These are phyloP conservation scores for Pardosa pseudoannulata DNA, from an alignment of 2,888 invertebrate species.

Conservation along the genomic window DNA sequence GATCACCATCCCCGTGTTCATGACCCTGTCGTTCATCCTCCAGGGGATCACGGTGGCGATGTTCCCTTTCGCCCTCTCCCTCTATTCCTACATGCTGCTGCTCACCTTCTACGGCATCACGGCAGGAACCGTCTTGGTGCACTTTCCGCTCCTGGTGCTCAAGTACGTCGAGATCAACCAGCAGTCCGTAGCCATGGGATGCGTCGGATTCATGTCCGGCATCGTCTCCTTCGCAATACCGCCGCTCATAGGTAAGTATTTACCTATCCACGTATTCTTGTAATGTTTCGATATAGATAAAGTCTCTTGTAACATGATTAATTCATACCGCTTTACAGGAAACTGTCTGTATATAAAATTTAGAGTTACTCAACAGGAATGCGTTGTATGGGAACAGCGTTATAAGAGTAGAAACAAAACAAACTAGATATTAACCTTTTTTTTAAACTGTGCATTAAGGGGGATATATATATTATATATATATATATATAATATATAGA, in stretches of 20 bases:
- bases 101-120: constrained; percentile 1
- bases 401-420: too few species aligned
- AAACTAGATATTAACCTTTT: too few species aligned
- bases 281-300: too few species aligned
- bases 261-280: too few species aligned
- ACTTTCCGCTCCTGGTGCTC: constrained; percentile 15
- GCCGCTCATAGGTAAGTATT: constrained; percentile 25
- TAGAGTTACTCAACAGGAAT: too few species aligned
- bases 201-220: constrained; percentile 25
- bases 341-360: too few species aligned
- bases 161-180: neutral
- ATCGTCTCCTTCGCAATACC: constrained; percentile 25
- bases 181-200: constrained; percentile 34
- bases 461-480: too few species aligned
- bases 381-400: too few species aligned
- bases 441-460: too few species aligned
- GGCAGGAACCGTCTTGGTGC: constrained; percentile 21
- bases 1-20: constrained; percentile 19
- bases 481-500: too few species aligned
- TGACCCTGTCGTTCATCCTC: neutral
- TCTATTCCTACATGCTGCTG: neutral
- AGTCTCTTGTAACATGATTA: too few species aligned
- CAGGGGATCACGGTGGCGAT: constrained; percentile 4
- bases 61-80: neutral
- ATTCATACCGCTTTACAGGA: too few species aligned